A percentile compares a stretch with the other conserved stretches of the same genome.
Conservation (phyloP, 2,797 vertebrate genomes). For the Schizothorax lantsangensis region DNA sequence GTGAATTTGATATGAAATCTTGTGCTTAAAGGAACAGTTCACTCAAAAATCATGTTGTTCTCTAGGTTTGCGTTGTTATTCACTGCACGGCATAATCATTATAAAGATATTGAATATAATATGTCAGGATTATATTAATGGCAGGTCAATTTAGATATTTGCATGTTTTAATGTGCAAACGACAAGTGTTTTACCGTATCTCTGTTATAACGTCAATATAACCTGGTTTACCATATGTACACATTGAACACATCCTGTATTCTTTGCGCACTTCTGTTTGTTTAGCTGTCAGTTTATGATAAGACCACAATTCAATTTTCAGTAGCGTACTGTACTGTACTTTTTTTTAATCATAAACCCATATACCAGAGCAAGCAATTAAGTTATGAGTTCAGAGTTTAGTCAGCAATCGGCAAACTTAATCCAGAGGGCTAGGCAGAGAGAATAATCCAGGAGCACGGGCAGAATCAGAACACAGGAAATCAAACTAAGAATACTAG, state of each 20-base stretch:
- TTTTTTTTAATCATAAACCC: neutral
- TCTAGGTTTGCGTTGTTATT: neutral
- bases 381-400: neutral
- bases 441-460: too few relatives aligned
- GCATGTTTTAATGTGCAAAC: neutral
- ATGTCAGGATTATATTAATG: neutral
- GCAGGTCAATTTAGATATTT: neutral
- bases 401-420: neutral
- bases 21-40: neutral
- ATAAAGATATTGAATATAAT: neutral
- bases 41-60: neutral
- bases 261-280: neutral
- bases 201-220: slow-evolving; percentile 6
- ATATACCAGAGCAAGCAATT: neutral
- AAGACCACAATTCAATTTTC: neutral
- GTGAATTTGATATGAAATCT: slow-evolving; percentile 13
- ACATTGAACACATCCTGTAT: slow-evolving; percentile 5
- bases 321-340: neutral
- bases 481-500: too few relatives aligned
- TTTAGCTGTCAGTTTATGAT: slow-evolving; percentile 3
- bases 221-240: neutral
- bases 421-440: too few relatives aligned
- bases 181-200: neutral
- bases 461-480: too few relatives aligned
- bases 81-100: neutral